phyloP scores from a whole-genome alignment of 2,797 vertebrate species.

The Arremon aurantiirostris region DNA sequence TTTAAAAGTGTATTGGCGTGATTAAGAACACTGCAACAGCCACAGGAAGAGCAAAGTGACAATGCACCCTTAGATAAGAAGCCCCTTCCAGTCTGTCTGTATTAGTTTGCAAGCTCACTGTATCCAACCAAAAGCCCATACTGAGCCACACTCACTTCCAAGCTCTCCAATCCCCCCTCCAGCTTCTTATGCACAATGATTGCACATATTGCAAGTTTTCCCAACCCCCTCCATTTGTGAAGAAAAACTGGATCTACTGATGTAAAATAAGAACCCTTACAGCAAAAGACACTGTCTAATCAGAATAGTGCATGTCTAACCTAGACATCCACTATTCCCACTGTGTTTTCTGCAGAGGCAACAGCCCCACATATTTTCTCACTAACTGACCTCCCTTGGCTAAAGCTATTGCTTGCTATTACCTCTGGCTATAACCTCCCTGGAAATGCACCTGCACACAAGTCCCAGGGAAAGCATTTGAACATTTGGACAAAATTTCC shows the following conservation, averaged over 20 bases:
- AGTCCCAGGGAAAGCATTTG: neutral
- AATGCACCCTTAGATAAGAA: neutral
- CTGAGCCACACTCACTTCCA: neutral
- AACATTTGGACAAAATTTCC: neutral
- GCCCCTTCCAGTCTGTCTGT: neutral
- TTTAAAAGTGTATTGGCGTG: neutral
- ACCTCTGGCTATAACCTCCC: neutral
- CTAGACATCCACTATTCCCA: neutral
- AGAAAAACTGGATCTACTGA: neutral
- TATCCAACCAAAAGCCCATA: neutral
- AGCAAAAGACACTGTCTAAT: neutral
- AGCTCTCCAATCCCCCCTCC: neutral
- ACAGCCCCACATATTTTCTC: neutral
- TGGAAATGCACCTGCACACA: neutral
- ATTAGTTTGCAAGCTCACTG: neutral
- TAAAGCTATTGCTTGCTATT: neutral
- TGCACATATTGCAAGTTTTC: neutral
- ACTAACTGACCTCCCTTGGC: neutral
- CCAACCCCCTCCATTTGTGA: neutral
- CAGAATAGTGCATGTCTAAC: neutral
- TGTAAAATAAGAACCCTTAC: neutral
- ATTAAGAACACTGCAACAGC: neutral
- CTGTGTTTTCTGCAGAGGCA: neutral
- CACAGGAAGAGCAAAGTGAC: neutral
- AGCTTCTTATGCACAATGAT: neutral